Percentiles rank a stretch among this genome's conserved stretches.
phyloP scores from a whole-genome alignment of 2,113 vertebrate species.

The Lampris megalopsis region DNA sequence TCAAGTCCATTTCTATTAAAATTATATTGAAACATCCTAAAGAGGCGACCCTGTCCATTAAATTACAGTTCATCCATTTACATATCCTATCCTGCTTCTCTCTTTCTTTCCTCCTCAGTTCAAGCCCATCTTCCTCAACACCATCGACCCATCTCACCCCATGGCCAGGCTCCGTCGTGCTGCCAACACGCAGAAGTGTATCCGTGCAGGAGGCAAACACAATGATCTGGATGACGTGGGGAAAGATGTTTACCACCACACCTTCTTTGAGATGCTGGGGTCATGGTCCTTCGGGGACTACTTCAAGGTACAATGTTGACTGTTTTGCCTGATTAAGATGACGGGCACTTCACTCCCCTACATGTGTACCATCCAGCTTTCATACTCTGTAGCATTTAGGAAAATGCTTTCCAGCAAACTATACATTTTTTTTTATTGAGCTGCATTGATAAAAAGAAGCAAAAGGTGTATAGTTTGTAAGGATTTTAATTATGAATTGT shows the following conservation, averaged over 20 bases:
- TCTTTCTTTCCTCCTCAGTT: slow-evolving; percentile 78
- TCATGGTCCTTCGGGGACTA: slow-evolving; percentile 99
- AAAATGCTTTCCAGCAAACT: no score
- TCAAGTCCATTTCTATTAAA: no score
- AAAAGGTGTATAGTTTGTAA: no score
- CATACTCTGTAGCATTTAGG: no score
- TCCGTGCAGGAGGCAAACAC: slow-evolving; percentile 97
- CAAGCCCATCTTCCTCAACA: slow-evolving; percentile 98
- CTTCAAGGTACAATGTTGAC: slow-evolving; percentile 89
- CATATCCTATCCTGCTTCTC: not conserved
- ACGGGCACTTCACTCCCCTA: no score
- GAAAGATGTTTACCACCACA: slow-evolving; percentile 99
- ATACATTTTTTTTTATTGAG: no score
- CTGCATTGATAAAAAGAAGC: no score
- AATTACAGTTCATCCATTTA: not conserved
- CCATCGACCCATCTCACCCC: slow-evolving; percentile 95
- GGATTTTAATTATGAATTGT: no score
- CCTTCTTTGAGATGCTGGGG: slow-evolving; percentile 99
- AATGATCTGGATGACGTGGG: slow-evolving; percentile 97
- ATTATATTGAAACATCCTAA: no score
- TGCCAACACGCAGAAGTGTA: slow-evolving; percentile 98
- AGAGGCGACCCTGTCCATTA: no score
- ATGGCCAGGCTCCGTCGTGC: slow-evolving; percentile 92
- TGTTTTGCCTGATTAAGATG: not conserved
- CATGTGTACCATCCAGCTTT: no score